Conservation (phyloP, 2,797 vertebrate genomes). For the Clarias laeviceps region DNA sequence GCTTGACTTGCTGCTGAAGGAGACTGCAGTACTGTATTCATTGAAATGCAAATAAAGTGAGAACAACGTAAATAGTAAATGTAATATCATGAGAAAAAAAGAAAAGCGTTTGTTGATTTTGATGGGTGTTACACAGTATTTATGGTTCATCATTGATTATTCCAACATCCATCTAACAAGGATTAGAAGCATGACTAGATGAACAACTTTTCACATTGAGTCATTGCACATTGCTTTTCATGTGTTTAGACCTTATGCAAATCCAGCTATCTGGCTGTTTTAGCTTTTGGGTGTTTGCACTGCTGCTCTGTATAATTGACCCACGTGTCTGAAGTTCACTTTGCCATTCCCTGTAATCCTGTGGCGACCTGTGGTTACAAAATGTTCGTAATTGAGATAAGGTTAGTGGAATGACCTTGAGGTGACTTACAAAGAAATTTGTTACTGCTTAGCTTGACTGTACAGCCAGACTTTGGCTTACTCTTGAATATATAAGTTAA, state of each 20-base stretch:
- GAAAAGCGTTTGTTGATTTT: neutral
- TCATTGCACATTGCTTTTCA: constrained; percentile 16
- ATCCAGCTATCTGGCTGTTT: constrained; percentile 29
- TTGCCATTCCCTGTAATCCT: constrained; percentile 35
- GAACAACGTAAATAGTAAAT: constrained; percentile 8
- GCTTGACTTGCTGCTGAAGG: constrained; percentile 36
- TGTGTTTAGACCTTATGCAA: constrained; percentile 12
- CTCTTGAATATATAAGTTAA: constrained; percentile 10
- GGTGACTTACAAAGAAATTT: constrained; percentile 45
- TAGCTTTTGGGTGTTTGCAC: constrained; percentile 37
- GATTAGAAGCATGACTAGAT: constrained; percentile 6
- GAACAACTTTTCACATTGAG: constrained; percentile 24
- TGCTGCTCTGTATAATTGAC: constrained; percentile 39
- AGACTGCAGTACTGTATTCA: constrained; percentile 24
- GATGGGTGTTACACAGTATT: neutral
- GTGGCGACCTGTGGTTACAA: constrained; percentile 47
- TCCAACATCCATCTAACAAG: neutral
- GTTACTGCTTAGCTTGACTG: constrained; percentile 44
- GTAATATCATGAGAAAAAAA: neutral
- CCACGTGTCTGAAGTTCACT: constrained; percentile 33
- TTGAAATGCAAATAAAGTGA: constrained; percentile 41
- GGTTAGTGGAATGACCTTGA: constrained; percentile 49
- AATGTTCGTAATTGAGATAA: constrained; percentile 46
- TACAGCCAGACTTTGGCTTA: constrained; percentile 20
- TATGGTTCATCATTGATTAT: neutral